Base-by-base conservation (phyloP, 2,888 invertebrate genomes). In the Microctonus aethiopoides region DNA sequence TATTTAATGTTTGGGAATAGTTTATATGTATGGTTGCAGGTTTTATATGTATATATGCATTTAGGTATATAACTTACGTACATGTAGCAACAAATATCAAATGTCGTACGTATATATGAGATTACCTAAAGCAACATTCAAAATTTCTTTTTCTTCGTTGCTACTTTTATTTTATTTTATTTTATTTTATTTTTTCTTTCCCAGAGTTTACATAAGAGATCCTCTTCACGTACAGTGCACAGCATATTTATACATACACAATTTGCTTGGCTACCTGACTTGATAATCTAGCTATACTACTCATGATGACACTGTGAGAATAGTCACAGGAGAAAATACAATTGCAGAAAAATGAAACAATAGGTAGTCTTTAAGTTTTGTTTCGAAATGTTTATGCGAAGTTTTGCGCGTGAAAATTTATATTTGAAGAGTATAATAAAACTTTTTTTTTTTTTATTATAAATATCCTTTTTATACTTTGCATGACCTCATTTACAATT, bases 321-420 rank as follows among this genome's bases (percentile, higher is more conserved):
- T 81, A 79, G 80, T 83, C 82, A 81, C 82, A 80, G 80, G 76
- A 80, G 81, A 81, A 83, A 83, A 82, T 79, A 80, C 78, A 78
- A 79, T 78, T 80, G 20, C 72, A 75, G 59, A 77, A 78, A 82
- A 83, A 80, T 79, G 75, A 81, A 82, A 83, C 83, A 83, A 83
- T 83, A 76, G 75, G 63, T 69, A 66, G 71, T 74, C 56, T 26
- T 29, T 24, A 29, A 29, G 56, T 26, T n/a, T 67, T 74, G 72
- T 83, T 83, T 80, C 81, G 80, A 80, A 83, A 83, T 76, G 74
- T 60, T n/a, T n/a, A 22, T 66, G 75, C 61, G 66, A 68, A 71
- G 71, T 64, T 34, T 10, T 61, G 39, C 24, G 70, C 60, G 68
- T 72, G 41, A 67, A 73, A 62, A 56, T 11, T 26, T 29, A 56